Evolutionary conservation across 2,797 vertebrate species (phyloP), one percentile per base, ranked within the genome.

Genomic region (Sus cebifrons): DNA sequence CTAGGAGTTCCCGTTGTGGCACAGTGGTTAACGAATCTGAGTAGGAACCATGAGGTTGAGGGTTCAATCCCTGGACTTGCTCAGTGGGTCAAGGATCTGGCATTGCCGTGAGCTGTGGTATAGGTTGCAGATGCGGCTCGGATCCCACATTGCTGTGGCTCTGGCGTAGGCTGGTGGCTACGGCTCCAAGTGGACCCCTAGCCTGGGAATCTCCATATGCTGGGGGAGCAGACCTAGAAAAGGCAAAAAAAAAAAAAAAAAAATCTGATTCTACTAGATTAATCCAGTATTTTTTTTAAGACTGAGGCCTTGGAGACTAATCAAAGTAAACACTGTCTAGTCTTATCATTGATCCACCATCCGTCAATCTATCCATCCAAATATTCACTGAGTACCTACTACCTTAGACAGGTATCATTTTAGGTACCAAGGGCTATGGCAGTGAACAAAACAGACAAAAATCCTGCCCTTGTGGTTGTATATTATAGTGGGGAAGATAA

Each of bases 391-490:
- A 67, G 23, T 70, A 49, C 40, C 64, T 87, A 88, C 16, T 60
- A 81, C 21, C 89, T 56, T 5, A 62, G 32, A 54, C 44, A 85
- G 3, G 8, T 36, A 84, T 13, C 73, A 82, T 77, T 87, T 91
- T 83, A 85, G 36, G 36, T 49, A 91, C 7, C 4, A 58, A 95
- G 32, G 20, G 21, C 88, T 16, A 85, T 0, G 95, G 25, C 14
- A 94, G 74, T 78, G 70, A 95, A 71, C 52, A 82, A 88, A 84
- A 68, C 0, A 71, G 74, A 94, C 54, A 96, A 91, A 96, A 95
- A 89, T 40, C 29, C 25, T 89, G 44, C 58, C 79, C 67, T 84
- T 52, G 64, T n/a, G 54, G 68, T 65, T 52, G 32, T 86, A 83
- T n/a, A 7, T 58, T 86, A 75, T 67, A 78, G 25, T 90, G 52